Percentiles rank a stretch among this genome's conserved stretches.
These are phyloP conservation scores for Euproctis similis DNA, from an alignment of 2,888 invertebrate genomes.

Conservation along the genomic window DNA sequence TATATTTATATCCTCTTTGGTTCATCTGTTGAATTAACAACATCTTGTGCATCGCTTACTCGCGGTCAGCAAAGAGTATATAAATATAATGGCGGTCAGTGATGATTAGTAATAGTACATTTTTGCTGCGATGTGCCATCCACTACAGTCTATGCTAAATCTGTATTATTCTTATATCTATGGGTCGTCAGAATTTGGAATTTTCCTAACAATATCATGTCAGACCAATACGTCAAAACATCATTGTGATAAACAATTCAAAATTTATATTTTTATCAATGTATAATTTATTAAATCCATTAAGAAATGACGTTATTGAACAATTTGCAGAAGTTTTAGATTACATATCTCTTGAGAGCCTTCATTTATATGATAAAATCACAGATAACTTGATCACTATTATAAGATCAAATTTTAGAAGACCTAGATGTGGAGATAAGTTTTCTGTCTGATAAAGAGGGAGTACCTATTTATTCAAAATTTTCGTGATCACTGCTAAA, in stretches of 20 bases:
- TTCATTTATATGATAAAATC: constrained; percentile 51
- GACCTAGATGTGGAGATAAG: constrained; percentile 45
- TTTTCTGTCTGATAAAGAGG: constrained; percentile 52
- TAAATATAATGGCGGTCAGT: no score
- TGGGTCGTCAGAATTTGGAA: no score
- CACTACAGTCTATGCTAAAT: no score
- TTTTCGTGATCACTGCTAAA: constrained; percentile 10
- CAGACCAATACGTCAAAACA: constrained; percentile 1
- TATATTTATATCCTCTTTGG: no score
- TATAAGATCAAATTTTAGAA: constrained; percentile 42
- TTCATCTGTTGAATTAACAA: no score
- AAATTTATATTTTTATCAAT: constrained; percentile 27
- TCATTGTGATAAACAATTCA: no score
- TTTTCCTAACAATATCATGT: no score
- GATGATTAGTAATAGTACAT: no score
- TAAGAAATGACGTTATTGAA: constrained; percentile 40
- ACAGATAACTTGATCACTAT: constrained; percentile 49
- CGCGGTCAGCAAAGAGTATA: no score
- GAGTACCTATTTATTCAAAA: constrained; percentile 15
- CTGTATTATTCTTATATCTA: no score
- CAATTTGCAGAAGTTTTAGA: constrained; percentile 51
- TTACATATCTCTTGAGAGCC: constrained; percentile 41
- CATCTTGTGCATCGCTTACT: no score
- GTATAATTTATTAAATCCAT: constrained; percentile 45
- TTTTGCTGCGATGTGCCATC: no score